phyloP scores from a whole-genome alignment of 2,888 invertebrate genomes.

The Stenoptilia bipunctidactyla region DNA sequence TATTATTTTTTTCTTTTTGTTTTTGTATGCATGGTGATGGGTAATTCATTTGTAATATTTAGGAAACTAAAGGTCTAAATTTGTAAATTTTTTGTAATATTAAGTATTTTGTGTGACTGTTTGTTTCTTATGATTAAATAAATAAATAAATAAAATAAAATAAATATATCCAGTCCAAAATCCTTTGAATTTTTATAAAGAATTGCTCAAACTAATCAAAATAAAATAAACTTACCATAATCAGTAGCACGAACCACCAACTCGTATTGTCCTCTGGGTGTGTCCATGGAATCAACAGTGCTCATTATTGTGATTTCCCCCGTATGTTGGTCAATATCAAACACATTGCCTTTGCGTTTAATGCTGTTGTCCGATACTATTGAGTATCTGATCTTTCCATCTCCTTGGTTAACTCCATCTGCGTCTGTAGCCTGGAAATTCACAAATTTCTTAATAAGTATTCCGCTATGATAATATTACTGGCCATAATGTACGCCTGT shows the following conservation, averaged over 20 bases:
- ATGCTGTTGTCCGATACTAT: constrained; percentile 79
- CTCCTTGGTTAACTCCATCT: constrained; percentile 81
- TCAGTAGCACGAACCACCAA: constrained; percentile 78
- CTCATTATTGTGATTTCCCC: constrained; percentile 78
- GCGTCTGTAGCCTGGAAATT: constrained; percentile 77
- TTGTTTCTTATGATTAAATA: too few species aligned
- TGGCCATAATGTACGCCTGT: too few species aligned
- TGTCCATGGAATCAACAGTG: constrained; percentile 79
- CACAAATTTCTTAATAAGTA: too few species aligned
- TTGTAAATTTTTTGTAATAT: too few species aligned
- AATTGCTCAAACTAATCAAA: neutral
- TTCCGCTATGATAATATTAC: too few species aligned
- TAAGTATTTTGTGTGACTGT: too few species aligned
- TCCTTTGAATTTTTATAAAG: neutral
- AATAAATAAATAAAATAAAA: too few species aligned
- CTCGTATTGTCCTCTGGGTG: constrained; percentile 81
- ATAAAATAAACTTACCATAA: constrained; percentile 64
- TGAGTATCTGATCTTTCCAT: constrained; percentile 75
- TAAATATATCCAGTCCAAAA: neutral
- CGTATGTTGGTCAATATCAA: constrained; percentile 75
- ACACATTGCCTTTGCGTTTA: constrained; percentile 71
- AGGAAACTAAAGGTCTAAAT: too few species aligned
- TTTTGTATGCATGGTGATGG: too few species aligned
- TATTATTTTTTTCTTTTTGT: too few species aligned
- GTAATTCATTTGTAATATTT: too few species aligned